Base-by-base conservation (phyloP, 2,113 vertebrate genomes). In the Oreochromis niloticus region DNA sequence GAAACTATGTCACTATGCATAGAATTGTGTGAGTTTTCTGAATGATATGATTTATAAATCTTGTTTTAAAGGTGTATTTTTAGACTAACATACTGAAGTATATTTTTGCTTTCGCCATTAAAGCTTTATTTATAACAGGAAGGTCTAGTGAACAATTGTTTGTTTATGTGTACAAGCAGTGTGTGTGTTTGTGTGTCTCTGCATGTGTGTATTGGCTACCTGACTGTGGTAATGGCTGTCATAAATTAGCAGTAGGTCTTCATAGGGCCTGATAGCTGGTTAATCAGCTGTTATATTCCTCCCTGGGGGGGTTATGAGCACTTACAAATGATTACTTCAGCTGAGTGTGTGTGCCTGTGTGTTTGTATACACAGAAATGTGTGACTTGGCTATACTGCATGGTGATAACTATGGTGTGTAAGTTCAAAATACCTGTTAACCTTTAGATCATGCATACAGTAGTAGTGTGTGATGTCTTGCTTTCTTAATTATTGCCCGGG, bases 221-320 rank as follows among this genome's bases (percentile, higher is more conserved):
- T 88, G 32, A 78, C 13, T 2, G 84, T 89, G 87, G 81, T 89
- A 89, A 92, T 88, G 34, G 46, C 50, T 73, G 78, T 81, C 85
- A 73, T 90, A 85, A 90, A 89, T 85, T 84, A 92, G 50, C 66
- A 46, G 34, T 73, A 46, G 36, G 83, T 84, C 85, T 90, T 89
- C 52, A 87, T 79, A 75, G 79, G 39, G 19, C 34, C 81, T 88
- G 86, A 87, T 88, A 63, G 87, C 85, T 86, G 54, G 56, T 89
- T 92, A 91, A 93, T 94, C 86, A 85, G 32, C 89, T 86, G 82
- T 85, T 94, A 85, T 71, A 81, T 84, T 83, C 46, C 59, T 83
- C 52, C 59, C 46, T 10, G 19, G 56, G 84, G 79, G 52, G 32
- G n/a, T 91, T 85, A 87, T 86, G 39, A 85, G 57, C 80, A 75